Evolutionary conservation across 2,888 invertebrate genomes (phyloP), one percentile per base, ranked within the genome.

Genomic region (Clepsis dumicolana): DNA sequence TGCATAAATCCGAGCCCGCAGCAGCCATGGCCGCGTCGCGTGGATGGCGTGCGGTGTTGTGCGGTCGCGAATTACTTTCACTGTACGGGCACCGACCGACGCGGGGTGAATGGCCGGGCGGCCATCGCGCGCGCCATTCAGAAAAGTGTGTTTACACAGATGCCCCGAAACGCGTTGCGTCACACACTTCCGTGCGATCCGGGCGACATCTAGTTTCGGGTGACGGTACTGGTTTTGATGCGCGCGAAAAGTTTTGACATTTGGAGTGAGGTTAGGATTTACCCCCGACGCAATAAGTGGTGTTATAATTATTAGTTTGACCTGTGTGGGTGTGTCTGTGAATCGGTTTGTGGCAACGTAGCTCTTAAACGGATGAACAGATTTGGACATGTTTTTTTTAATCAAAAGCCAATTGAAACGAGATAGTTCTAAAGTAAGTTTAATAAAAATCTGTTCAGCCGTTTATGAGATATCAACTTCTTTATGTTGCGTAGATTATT

Each of bases 21-120:
- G 81, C 86, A 86, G 87, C 89, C 86, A 87, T 86, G 89, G 84
- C 79, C 85, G 89, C 89, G 87, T 86, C 85, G 89, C 89, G 87
- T 86, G 84, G 83, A 82, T 85, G 81, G 91, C 89, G 81, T 83
- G 90, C 89, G 87, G 87, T 85, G 81, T 90, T 88, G 81, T 83
- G 90, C 89, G 87, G 87, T 90, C 88, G 92, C 92, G 91, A 93
- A 93, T 92, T 92, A 93, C 93, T 93, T 93, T 93, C 93, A 93
- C 93, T 93, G 86, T 84, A 84, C 87, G 91, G 89, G 91, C 91
- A 91, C 87, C 91, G 91, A 83, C 81, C 83, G 91, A 85, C 81
- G 82, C 82, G 86, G 88, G 93, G 87, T 91, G 81, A 80, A 85
- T 83, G 84, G 81, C 78, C 83, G 78, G 79, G 87, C 91, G 91